Evolutionary conservation across 2,797 vertebrate species (phyloP).

Genomic region (Allobates femoralis): DNA sequence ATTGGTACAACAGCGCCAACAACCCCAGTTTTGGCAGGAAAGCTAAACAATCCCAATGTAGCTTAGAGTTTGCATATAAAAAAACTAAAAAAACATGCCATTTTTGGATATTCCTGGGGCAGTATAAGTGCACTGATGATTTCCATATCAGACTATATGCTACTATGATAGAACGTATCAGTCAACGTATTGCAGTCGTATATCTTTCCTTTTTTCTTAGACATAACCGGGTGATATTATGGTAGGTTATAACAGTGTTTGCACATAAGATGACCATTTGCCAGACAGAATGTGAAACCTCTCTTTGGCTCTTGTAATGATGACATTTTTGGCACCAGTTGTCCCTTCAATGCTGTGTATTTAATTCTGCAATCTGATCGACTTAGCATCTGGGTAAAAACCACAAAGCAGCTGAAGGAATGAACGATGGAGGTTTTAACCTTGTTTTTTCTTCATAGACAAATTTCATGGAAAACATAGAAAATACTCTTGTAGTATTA

Average conservation of each 20-base stretch:
- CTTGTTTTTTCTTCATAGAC: slow-evolving; percentile 28
- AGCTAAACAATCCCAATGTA: too few relatives aligned
- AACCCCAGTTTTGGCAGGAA: too few relatives aligned
- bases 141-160: neutral
- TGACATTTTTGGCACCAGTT: slow-evolving; percentile 13
- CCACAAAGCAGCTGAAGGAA: slow-evolving; percentile 54
- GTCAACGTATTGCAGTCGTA: too few relatives aligned
- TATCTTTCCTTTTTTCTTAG: neutral
- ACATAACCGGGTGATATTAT: neutral
- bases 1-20: too few relatives aligned
- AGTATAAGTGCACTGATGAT: too few relatives aligned
- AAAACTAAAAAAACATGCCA: too few relatives aligned
- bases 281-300: neutral
- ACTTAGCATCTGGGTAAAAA: slow-evolving; percentile 47
- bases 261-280: neutral
- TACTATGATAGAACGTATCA: neutral
- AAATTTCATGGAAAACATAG: neutral
- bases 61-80: too few relatives aligned
- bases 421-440: neutral
- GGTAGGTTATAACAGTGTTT: neutral
- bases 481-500: slow-evolving; percentile 25
- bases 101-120: too few relatives aligned
- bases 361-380: slow-evolving; percentile 41
- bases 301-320: neutral
- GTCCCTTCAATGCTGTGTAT: slow-evolving; percentile 6